A percentile compares a stretch with the other conserved stretches of the same genome.
Evolutionary conservation across 2,888 invertebrate species (phyloP).

Genomic region (Leucophenga maculata): DNA sequence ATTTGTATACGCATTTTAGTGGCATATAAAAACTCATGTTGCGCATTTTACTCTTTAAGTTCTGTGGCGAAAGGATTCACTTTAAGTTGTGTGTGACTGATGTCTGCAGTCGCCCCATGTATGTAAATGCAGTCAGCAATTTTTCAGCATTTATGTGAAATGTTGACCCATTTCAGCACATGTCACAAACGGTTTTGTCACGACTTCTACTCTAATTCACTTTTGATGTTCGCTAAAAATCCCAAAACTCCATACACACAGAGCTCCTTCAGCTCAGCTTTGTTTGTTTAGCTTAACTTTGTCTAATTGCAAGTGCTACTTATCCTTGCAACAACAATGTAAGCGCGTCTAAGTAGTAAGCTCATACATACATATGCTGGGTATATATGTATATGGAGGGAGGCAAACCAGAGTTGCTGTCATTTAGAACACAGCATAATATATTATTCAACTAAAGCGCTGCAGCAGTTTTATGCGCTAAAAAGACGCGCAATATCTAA

Average conservation of each 20-base stretch:
- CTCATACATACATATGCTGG: no score
- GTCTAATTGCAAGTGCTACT: constrained; percentile 62
- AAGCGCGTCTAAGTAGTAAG: background rate
- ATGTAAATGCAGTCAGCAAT: no score
- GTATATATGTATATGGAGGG: no score
- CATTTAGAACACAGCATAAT: background rate
- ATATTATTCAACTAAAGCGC: background rate
- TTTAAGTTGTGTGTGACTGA: background rate
- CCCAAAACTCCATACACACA: background rate
- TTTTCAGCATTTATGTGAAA: background rate
- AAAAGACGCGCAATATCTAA: background rate
- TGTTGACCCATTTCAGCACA: background rate
- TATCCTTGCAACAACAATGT: constrained; percentile 7
- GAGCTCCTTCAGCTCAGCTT: background rate
- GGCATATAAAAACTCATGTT: constrained; percentile 10
- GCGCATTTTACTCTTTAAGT: background rate
- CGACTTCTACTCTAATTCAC: constrained; percentile 9
- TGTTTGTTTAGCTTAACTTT: constrained; percentile 47
- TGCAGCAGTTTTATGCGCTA: background rate
- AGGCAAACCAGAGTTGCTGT: background rate
- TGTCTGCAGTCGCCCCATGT: background rate
- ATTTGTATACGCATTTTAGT: constrained; percentile 17
- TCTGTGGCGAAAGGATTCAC: background rate
- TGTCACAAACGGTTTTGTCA: no score
- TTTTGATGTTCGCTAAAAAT: constrained; percentile 3